Base-by-base conservation (phyloP, 2,113 vertebrate species). In the Rhinolophus sinicus region DNA sequence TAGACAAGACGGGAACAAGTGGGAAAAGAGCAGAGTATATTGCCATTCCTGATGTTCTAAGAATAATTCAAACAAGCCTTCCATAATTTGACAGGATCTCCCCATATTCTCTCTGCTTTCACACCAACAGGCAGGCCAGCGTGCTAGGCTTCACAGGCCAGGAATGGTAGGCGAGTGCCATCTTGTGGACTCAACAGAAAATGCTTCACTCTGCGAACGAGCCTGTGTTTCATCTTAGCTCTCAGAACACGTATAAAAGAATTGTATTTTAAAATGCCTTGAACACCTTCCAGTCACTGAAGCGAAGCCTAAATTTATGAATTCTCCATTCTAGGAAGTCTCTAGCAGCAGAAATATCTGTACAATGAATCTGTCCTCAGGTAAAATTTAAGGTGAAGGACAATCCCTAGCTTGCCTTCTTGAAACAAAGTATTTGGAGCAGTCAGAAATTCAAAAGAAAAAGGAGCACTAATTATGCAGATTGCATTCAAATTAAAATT, bases 311-410 rank as follows among this genome's bases (percentile, higher is more conserved):
- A 67, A 92, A 95, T 94, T 96, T 93, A 96, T 75, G 77, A 95
- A 97, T 97, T 95, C 94, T 80, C 83, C 38, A 33, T 76, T 81
- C 58, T 64, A 47, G 65, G 78, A 58, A 26, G 88, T 94, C 91
- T 96, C 38, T 84, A 93, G 88, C 81, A 83, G 67, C 22, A 73
- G 38, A 90, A 93, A 95, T 85, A 90, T 67, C 50, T 82, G 65
- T 65, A 50, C 21, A 35, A 73, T 92, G 80, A 85, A 92, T 93
- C 80, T 93, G 40, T 92, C 81, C 84, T 85, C 65, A 9, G 78
- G 47, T 89, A 96, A 92, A 87, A 97, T 76, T 80, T 72, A 92
- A 93, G 75, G 47, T 82, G 80, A 98, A 97, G 80, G 94, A 77
- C 75, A 97, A 73, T 78, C 19, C 22, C 58, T 47, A 28, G 18